phyloP scores from a whole-genome alignment of 1,140 invertebrate genomes.

The Drosophila prosaltans region DNA sequence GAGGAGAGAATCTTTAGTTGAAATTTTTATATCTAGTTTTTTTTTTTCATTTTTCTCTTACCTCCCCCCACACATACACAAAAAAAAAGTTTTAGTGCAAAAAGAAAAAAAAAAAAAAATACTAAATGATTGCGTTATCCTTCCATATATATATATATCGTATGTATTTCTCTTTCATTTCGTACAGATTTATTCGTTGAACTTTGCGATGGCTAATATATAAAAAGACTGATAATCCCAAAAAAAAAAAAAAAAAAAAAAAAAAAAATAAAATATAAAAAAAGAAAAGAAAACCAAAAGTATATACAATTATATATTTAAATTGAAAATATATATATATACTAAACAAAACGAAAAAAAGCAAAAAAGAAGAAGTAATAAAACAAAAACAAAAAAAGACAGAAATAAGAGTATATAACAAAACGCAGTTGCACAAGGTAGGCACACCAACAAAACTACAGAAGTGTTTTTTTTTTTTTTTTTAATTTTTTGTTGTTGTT shows the following conservation, averaged over 20 bases:
- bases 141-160: conserved; percentile 67
- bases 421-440: conserved; percentile 83
- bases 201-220: conserved; percentile 83
- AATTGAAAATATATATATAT: conserved; percentile 63
- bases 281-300: conserved; percentile 41
- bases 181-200: conserved; percentile 83
- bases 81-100: conserved; percentile 14
- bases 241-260: conserved; percentile 63
- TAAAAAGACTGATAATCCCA: conserved; percentile 81
- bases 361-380: conserved; percentile 38
- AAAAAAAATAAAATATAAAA: conserved; percentile 58
- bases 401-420: conserved; percentile 77
- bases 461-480: conserved; percentile 74
- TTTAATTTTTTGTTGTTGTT: conserved; percentile 24
- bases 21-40: too few relatives aligned
- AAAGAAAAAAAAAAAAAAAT: conserved; percentile 11
- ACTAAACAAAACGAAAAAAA: conserved; percentile 39
- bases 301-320: conserved; percentile 67
- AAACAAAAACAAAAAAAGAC: conserved; percentile 35
- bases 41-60: too few relatives aligned
- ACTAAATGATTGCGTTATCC: conserved; percentile 69
- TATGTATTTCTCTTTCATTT: conserved; percentile 81
- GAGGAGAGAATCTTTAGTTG: too few relatives aligned
- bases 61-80: background rate
- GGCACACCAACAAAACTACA: conserved; percentile 81